Conservation (phyloP, 2,797 vertebrate species). For the Lutjanus campechanus region DNA sequence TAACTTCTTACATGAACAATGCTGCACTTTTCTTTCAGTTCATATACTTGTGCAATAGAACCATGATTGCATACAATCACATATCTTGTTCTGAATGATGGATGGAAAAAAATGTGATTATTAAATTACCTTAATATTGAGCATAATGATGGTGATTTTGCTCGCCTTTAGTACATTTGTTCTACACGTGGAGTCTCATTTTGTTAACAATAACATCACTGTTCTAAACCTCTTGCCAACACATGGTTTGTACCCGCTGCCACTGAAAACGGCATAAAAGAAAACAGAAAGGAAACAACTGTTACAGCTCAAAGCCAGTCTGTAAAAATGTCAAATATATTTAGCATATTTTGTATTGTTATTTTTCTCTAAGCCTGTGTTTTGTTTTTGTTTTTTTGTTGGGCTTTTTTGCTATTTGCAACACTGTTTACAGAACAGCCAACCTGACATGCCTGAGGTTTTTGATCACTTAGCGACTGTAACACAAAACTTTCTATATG, state of each 20-base stretch:
- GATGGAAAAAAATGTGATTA: background rate
- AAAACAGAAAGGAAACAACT: background rate
- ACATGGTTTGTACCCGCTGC: background rate
- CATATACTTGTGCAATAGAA: background rate
- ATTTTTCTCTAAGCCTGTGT: slow-evolving; percentile 13
- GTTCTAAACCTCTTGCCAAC: slow-evolving; percentile 11
- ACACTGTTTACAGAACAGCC: background rate
- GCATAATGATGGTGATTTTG: slow-evolving; percentile 11
- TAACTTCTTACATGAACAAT: background rate
- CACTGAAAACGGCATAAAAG: background rate
- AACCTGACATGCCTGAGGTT: background rate
- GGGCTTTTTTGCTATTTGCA: background rate
- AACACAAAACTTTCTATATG: slow-evolving; percentile 56
- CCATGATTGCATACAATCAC: background rate
- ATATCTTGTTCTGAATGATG: background rate
- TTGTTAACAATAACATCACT: background rate
- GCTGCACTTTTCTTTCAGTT: background rate
- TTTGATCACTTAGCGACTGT: slow-evolving; percentile 29
- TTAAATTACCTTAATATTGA: slow-evolving; percentile 1
- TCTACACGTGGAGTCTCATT: slow-evolving; percentile 1
- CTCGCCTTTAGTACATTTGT: background rate
- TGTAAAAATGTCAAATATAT: background rate
- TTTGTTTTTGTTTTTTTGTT: background rate
- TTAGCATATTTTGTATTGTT: background rate
- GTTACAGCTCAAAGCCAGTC: background rate